Percentiles rank a stretch among this genome's conserved stretches.
These are phyloP conservation scores for Hippopotamus amphibius DNA, from an alignment of 2,113 vertebrate species.

Conservation along the genomic window DNA sequence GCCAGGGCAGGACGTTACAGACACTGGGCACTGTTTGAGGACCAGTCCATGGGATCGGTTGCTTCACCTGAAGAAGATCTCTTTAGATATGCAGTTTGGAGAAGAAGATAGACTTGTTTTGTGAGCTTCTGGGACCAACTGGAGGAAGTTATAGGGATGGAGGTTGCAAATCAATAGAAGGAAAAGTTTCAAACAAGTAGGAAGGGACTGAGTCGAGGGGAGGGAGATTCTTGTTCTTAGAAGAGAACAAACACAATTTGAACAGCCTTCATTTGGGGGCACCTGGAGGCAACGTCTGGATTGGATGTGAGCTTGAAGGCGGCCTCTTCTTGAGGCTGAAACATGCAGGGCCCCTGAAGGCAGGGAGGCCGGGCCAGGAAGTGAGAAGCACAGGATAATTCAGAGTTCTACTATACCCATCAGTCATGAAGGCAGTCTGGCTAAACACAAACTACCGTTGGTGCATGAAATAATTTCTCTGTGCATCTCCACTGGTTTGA, in stretches of 20 bases:
- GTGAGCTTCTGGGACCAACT: neutral
- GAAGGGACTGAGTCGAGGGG: neutral
- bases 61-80: neutral
- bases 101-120: constrained; percentile 10
- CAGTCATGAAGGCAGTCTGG: neutral
- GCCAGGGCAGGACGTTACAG: neutral
- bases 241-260: neutral
- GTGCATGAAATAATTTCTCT: neutral
- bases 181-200: constrained; percentile 13
- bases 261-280: neutral
- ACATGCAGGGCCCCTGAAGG: neutral
- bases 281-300: neutral
- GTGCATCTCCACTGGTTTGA: neutral
- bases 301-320: neutral
- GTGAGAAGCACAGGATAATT: neutral
- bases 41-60: neutral
- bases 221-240: neutral
- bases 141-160: neutral
- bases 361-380: neutral
- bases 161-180: neutral
- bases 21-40: neutral
- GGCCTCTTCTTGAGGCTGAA: neutral
- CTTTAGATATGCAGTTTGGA: constrained; percentile 7
- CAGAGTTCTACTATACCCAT: neutral
- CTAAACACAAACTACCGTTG: neutral